A percentile compares a stretch with the other conserved stretches of the same genome.
Conservation (phyloP, 2,888 invertebrate genomes). For the Atrina japonica region DNA sequence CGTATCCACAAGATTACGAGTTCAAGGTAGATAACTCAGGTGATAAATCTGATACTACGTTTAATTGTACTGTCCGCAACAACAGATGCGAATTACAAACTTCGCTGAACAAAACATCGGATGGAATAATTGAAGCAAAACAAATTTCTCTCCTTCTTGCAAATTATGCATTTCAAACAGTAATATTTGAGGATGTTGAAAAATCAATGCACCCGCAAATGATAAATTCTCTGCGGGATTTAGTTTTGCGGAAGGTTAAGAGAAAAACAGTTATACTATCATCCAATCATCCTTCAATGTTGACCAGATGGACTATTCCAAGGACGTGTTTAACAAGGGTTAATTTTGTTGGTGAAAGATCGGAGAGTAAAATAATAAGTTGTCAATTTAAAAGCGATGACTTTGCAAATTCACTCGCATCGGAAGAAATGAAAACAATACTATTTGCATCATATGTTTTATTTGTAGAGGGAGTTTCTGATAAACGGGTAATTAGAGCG, state of each 20-base stretch:
- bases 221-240: conserved; percentile 6
- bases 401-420: background rate
- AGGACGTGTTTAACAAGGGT: conserved; percentile 1
- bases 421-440: conserved; percentile 6
- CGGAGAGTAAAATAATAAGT: background rate
- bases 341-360: too few relatives aligned
- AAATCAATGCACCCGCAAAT: conserved; percentile 5
- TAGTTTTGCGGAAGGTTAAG: background rate
- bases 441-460: conserved; percentile 8
- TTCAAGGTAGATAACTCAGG: background rate
- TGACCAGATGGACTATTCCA: background rate
- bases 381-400: background rate
- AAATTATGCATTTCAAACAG: background rate
- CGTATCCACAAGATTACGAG: background rate
- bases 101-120: conserved; percentile 8
- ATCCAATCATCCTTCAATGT: background rate
- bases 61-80: too few relatives aligned
- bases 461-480: conserved; percentile 3
- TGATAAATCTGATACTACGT: conserved; percentile 3
- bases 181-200: conserved; percentile 10
- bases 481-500: too few relatives aligned
- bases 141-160: conserved; percentile 5
- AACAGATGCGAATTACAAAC: background rate
- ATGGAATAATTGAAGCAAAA: conserved; percentile 19
- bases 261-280: background rate